phyloP scores from a whole-genome alignment of 2,888 invertebrate genomes.

The Coecobrya sp. region DNA sequence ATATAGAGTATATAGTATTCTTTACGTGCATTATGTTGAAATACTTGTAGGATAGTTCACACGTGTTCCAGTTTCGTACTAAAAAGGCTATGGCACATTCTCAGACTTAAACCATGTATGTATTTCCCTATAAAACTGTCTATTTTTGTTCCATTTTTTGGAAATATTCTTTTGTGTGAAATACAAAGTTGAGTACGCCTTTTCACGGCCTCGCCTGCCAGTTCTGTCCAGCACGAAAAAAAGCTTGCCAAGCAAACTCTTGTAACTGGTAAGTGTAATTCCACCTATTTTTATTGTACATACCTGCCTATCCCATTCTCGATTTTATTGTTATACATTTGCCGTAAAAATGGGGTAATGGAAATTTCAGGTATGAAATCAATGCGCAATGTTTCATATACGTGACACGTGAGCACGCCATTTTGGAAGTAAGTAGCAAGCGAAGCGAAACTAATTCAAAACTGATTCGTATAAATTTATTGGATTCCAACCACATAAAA shows the following conservation, averaged over 20 bases:
- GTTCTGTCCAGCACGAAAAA: background rate
- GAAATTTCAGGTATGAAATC: constrained; percentile 36
- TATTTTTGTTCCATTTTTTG: background rate
- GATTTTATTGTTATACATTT: background rate
- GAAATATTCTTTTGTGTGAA: constrained; percentile 13
- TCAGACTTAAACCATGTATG: background rate
- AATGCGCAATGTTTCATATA: background rate
- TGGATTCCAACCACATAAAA: background rate
- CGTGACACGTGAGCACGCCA: constrained; percentile 6
- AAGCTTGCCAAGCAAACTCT: background rate
- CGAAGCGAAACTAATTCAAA: constrained; percentile 23
- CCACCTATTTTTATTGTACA: background rate
- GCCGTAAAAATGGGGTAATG: background rate
- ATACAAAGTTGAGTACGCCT: background rate
- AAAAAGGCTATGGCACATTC: too few relatives aligned
- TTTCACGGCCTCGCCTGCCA: background rate
- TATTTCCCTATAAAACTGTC: background rate
- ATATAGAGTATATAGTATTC: too few relatives aligned
- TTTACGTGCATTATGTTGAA: too few relatives aligned
- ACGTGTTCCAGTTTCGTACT: too few relatives aligned
- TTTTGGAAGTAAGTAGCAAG: background rate
- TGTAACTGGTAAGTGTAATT: background rate
- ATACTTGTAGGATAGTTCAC: too few relatives aligned
- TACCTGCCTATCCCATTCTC: background rate
- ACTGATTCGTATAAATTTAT: constrained; percentile 25